Evolutionary conservation across 2,797 vertebrate genomes (phyloP).

Genomic region (Tragelaphus eurycerus): DNA sequence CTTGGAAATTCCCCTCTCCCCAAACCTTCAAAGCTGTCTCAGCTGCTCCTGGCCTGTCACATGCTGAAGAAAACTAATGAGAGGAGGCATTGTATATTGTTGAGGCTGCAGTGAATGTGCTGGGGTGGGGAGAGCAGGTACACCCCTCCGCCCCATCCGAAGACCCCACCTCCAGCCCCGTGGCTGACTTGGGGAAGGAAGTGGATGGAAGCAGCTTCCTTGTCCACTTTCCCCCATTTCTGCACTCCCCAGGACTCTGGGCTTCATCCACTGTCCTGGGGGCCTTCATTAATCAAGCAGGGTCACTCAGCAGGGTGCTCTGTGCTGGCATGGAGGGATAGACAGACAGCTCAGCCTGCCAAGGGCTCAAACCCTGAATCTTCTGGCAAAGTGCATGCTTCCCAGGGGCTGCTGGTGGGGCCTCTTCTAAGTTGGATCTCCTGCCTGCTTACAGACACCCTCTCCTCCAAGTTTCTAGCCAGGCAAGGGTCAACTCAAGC

Average conservation of each 20-base stretch:
- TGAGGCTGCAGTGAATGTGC: neutral
- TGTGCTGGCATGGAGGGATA: neutral
- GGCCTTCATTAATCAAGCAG: neutral
- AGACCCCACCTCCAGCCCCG: neutral
- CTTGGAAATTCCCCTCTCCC: conserved; percentile 54
- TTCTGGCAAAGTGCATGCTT: neutral
- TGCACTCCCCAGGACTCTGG: neutral
- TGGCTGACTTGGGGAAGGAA: neutral
- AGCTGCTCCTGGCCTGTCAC: conserved; percentile 64
- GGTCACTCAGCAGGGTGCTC: neutral
- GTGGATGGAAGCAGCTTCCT: neutral
- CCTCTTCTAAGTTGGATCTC: neutral
- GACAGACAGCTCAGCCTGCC: neutral
- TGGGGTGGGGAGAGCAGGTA: neutral
- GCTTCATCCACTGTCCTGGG: neutral
- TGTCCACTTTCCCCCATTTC: neutral
- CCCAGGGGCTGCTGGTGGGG: neutral
- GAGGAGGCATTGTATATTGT: conserved; percentile 64
- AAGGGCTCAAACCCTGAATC: neutral
- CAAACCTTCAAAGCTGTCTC: conserved; percentile 43
- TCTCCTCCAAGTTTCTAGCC: neutral
- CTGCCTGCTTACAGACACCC: neutral
- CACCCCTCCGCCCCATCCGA: neutral
- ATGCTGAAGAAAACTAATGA: conserved; percentile 54
- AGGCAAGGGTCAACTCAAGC: neutral